A percentile compares a stretch with the other conserved stretches of the same genome.
Conservation (phyloP, 2,113 vertebrate species). For the Leptobrachium ailaonicum region DNA sequence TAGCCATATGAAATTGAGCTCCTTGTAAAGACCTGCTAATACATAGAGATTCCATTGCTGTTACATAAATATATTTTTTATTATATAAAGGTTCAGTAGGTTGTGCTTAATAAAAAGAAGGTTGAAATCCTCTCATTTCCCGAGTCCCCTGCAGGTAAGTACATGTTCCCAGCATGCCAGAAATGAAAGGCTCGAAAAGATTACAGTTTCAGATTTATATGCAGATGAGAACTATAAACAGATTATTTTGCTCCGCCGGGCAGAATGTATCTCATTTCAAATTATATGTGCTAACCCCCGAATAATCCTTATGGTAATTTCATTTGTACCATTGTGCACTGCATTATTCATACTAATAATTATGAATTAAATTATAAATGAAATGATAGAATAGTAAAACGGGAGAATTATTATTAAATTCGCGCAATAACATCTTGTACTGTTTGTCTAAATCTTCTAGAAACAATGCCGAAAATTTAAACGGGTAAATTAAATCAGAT, state of each 20-base stretch:
- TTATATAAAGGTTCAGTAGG: background rate
- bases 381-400: background rate
- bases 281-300: background rate
- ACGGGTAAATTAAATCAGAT: too few species aligned
- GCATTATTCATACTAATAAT: conserved; percentile 1
- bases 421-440: background rate
- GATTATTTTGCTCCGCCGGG: conserved; percentile 16
- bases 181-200: background rate
- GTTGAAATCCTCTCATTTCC: background rate
- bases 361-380: background rate
- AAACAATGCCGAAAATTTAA: too few species aligned
- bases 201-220: conserved; percentile 2
- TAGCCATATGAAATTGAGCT: too few species aligned
- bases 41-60: too few species aligned
- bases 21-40: too few species aligned
- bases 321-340: background rate
- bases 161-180: conserved; percentile 21
- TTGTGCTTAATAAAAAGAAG: background rate
- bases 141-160: background rate
- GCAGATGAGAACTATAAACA: conserved; percentile 27
- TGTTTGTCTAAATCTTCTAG: too few species aligned
- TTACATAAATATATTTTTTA: background rate
- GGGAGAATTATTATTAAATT: background rate
- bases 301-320: conserved; percentile 9
- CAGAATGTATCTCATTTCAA: background rate